Conservation (phyloP, 2,888 invertebrate genomes). For the Agrotis segetum region DNA sequence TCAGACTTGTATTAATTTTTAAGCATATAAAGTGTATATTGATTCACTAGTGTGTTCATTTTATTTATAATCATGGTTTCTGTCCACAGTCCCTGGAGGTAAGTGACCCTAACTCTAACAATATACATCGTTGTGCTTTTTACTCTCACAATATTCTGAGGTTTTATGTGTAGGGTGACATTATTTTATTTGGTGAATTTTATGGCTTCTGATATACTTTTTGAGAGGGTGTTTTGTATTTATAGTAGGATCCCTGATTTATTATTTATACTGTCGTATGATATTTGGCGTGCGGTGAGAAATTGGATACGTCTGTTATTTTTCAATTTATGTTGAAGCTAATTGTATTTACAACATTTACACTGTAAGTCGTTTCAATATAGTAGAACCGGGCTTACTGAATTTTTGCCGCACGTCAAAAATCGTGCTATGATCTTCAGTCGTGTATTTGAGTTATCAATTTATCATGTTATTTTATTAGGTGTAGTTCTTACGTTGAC, state of each 20-base stretch:
- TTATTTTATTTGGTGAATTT: slow-evolving; percentile 32
- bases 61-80: slow-evolving; percentile 88
- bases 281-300: slow-evolving; percentile 57
- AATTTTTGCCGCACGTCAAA: slow-evolving; percentile 45
- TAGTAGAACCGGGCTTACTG: not conserved
- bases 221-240: slow-evolving; percentile 49
- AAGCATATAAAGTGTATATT: slow-evolving; percentile 91
- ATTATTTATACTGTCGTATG: slow-evolving; percentile 20
- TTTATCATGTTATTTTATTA: slow-evolving; percentile 39
- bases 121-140: slow-evolving; percentile 51
- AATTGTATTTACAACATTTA: not conserved
- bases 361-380: not conserved
- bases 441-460: slow-evolving; percentile 45
- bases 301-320: slow-evolving; percentile 5
- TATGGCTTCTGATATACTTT: slow-evolving; percentile 41
- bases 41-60: slow-evolving; percentile 89
- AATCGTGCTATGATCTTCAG: slow-evolving; percentile 18
- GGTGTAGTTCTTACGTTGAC: slow-evolving; percentile 51
- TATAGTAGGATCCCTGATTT: slow-evolving; percentile 33
- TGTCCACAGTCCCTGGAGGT: slow-evolving; percentile 88
- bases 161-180: slow-evolving; percentile 49
- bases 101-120: slow-evolving; percentile 81
- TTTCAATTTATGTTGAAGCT: not conserved
- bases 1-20: slow-evolving; percentile 87
- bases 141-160: slow-evolving; percentile 41